Evolutionary conservation across 2,888 invertebrate species (phyloP).

Genomic region (Ceriagrion tenellum): DNA sequence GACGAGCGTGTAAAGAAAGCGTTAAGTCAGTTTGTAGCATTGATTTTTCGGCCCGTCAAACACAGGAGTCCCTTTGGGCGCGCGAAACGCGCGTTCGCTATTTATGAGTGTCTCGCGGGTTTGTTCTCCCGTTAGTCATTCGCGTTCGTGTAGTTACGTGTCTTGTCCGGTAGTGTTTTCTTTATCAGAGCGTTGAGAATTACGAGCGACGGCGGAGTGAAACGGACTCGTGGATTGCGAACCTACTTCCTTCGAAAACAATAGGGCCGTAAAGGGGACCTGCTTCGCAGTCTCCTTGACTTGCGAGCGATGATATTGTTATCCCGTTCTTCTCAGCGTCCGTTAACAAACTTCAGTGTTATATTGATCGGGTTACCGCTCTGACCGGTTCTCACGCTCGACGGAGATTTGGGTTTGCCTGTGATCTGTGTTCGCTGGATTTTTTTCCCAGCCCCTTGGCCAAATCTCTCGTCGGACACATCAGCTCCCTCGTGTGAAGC

Average conservation of each 20-base stretch:
- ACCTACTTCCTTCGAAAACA: not conserved
- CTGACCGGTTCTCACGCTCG: not conserved
- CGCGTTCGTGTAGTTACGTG: not conserved
- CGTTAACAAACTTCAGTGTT: not conserved
- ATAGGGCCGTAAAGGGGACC: not conserved
- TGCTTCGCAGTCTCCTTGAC: not conserved
- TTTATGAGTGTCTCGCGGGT: not conserved
- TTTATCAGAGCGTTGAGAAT: not conserved
- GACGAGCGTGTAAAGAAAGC: no score
- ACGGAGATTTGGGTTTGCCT: not conserved
- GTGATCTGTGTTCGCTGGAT: not conserved
- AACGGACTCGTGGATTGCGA: not conserved
- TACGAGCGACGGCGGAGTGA: not conserved
- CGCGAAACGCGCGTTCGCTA: no score
- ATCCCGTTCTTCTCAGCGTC: not conserved
- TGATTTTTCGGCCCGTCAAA: no score
- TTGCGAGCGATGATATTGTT: not conserved
- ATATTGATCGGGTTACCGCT: not conserved
- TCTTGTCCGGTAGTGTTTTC: not conserved
- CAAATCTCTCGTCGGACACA: no score
- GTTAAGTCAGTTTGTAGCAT: no score
- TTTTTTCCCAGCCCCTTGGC: not conserved
- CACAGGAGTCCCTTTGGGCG: no score
- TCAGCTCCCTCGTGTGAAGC: no score
- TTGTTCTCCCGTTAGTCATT: not conserved